Percentiles rank a stretch among this genome's conserved stretches.
Conservation (phyloP, 2,797 vertebrate genomes). For the Agapornis canus region DNA sequence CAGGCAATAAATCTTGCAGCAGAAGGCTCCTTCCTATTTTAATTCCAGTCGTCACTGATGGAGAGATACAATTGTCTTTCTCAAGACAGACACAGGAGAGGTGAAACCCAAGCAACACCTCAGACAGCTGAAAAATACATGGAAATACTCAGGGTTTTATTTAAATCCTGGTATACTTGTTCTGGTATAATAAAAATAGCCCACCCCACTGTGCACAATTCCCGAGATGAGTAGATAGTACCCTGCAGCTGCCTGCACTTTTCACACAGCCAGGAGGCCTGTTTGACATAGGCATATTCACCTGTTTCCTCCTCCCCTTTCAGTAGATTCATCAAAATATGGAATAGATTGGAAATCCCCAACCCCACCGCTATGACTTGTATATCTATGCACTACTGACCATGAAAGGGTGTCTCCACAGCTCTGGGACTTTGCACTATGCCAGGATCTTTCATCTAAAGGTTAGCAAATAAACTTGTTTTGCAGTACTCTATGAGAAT, state of each 20-base stretch:
- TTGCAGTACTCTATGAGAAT: background rate
- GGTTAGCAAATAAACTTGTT: background rate
- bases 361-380: too few species aligned
- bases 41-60: background rate
- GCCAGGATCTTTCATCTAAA: background rate
- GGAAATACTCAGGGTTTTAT: background rate
- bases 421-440: background rate
- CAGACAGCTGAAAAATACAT: background rate
- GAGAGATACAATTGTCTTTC: slow-evolving; percentile 9
- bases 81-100: background rate
- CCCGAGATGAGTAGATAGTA: background rate
- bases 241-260: background rate
- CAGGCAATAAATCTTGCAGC: slow-evolving; percentile 25
- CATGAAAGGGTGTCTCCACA: background rate
- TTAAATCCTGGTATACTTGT: background rate
- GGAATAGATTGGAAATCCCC: background rate
- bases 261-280: background rate
- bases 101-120: background rate
- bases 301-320: background rate
- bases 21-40: slow-evolving; percentile 38
- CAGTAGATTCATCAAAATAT: background rate
- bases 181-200: background rate
- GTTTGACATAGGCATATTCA: background rate
- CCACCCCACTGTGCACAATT: background rate
- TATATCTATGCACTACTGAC: background rate